phyloP scores from a whole-genome alignment of 2,797 vertebrate genomes.

The Arnoldichthys spilopterus region DNA sequence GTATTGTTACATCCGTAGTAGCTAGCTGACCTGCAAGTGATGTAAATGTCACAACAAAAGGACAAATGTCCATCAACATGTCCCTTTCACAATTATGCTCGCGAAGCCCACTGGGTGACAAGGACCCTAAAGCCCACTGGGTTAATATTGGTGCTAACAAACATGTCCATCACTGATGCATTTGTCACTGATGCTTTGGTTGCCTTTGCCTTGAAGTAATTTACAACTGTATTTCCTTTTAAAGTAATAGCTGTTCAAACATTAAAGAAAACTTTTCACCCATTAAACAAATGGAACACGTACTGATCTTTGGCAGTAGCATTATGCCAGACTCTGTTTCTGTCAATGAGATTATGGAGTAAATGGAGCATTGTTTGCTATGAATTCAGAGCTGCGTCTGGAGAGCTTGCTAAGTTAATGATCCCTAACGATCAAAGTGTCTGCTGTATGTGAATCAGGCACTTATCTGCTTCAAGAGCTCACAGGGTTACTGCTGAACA shows the following conservation, averaged over 20 bases:
- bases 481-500: slow-evolving; percentile 9
- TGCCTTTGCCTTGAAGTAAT: slow-evolving; percentile 3
- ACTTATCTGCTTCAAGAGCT: slow-evolving; percentile 51
- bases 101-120: background rate
- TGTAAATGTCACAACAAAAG: background rate
- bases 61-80: background rate
- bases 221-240: background rate
- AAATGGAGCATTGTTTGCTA: slow-evolving; percentile 62
- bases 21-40: no score
- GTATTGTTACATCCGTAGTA: no score
- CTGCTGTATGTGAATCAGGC: slow-evolving; percentile 56
- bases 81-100: no score
- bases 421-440: slow-evolving; percentile 65
- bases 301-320: slow-evolving; percentile 20
- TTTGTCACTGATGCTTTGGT: background rate
- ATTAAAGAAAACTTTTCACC: slow-evolving; percentile 50
- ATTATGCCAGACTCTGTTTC: slow-evolving; percentile 60
- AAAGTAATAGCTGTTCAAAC: slow-evolving; percentile 41
- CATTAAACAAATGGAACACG: slow-evolving; percentile 40
- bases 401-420: slow-evolving; percentile 66
- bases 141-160: background rate
- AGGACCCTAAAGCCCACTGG: no score
- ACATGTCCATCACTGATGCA: background rate
- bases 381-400: slow-evolving; percentile 56
- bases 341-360: slow-evolving; percentile 69